A percentile compares a stretch with the other conserved stretches of the same genome.
Evolutionary conservation across 2,113 vertebrate species (phyloP).

Genomic region (Cyanoramphus novaezelandiae): DNA sequence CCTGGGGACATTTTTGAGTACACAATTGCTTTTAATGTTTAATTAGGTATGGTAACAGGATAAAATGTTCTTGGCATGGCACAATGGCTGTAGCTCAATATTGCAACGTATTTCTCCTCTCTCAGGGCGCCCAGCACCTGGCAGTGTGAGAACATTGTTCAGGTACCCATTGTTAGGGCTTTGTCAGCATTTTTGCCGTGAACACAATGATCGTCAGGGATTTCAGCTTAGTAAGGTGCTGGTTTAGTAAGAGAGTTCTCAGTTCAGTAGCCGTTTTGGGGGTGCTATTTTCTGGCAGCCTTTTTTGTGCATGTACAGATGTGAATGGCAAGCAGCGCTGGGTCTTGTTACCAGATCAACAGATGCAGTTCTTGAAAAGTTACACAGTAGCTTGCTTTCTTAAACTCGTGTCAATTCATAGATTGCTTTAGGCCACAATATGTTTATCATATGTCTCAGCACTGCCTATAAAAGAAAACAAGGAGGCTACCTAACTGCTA

Average conservation of each 20-base stretch:
- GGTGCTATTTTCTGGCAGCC: background rate
- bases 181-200: background rate
- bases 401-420: background rate
- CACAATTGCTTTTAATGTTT: slow-evolving; percentile 36
- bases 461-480: background rate
- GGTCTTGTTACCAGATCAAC: background rate
- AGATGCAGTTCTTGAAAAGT: background rate
- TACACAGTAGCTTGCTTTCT: background rate
- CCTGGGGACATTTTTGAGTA: background rate
- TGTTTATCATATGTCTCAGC: background rate
- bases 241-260: accelerated
- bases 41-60: slow-evolving; percentile 40
- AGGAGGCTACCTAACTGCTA: background rate
- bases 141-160: accelerated
- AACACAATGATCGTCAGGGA: accelerated
- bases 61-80: background rate
- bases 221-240: background rate
- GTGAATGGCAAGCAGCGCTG: accelerated
- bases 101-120: background rate
- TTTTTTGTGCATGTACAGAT: accelerated
- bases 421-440: background rate
- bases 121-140: background rate
- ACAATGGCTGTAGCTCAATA: background rate
- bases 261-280: accelerated
- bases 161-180: background rate